phyloP scores from a whole-genome alignment of 2,797 vertebrate genomes.

The Calcarius lapponicus region DNA sequence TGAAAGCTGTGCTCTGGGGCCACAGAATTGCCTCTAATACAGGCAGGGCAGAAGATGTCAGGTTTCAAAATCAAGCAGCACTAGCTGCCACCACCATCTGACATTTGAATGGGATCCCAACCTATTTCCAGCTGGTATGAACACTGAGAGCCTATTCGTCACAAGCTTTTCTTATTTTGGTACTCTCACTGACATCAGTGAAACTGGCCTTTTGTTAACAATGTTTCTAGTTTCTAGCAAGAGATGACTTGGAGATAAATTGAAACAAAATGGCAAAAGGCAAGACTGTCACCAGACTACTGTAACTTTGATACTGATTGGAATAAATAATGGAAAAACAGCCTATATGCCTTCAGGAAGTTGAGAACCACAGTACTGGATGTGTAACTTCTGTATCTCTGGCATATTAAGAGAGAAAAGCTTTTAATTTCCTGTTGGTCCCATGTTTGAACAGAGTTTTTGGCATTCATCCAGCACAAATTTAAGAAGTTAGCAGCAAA shows the following conservation, averaged over 20 bases:
- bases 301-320: neutral
- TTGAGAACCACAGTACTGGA: neutral
- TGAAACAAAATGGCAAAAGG: constrained; percentile 30
- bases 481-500: neutral
- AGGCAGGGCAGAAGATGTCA: neutral
- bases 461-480: neutral
- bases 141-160: neutral
- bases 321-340: neutral
- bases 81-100: neutral
- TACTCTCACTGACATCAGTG: neutral
- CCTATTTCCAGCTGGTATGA: neutral
- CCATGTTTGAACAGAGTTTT: neutral
- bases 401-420: neutral
- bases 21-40: neutral
- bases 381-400: neutral
- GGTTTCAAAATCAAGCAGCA: constrained; percentile 3
- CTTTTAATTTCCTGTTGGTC: neutral
- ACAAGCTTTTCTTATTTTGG: neutral
- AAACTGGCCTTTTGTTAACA: neutral
- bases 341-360: neutral
- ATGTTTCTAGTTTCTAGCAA: neutral
- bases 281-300: neutral
- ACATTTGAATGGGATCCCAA: neutral
- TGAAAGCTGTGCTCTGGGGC: neutral
- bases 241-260: neutral